Percentiles rank a stretch among this genome's conserved stretches.
Evolutionary conservation across 2,888 invertebrate genomes (phyloP).

Genomic region (Drosophila austrosaltans): DNA sequence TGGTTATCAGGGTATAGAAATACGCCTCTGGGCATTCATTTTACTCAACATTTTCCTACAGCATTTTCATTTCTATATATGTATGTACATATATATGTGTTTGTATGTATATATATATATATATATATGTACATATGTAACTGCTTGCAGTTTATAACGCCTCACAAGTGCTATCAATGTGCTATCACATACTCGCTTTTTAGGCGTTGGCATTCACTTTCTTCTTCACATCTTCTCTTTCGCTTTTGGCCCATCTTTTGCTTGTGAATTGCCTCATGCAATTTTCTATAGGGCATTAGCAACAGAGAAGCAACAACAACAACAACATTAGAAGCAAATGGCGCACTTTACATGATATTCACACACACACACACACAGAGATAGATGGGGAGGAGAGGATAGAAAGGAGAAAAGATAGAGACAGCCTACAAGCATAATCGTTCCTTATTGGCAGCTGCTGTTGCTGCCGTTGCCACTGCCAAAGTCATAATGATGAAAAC

Average conservation of each 20-base stretch:
- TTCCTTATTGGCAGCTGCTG: slow-evolving; percentile 77
- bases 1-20: background rate
- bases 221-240: background rate
- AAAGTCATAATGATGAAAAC: slow-evolving; percentile 64
- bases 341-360: slow-evolving; percentile 22
- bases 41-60: background rate
- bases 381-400: slow-evolving; percentile 12
- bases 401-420: slow-evolving; percentile 14
- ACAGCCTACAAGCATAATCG: slow-evolving; percentile 74
- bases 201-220: slow-evolving; percentile 34
- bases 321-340: slow-evolving; percentile 31
- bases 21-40: background rate
- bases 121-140: slow-evolving; percentile 44
- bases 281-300: slow-evolving; percentile 70
- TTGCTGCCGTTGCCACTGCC: slow-evolving; percentile 38
- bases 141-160: slow-evolving; percentile 78
- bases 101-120: slow-evolving; percentile 40
- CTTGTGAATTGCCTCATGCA: slow-evolving; percentile 68
- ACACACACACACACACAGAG: background rate
- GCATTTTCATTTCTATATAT: background rate
- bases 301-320: slow-evolving; percentile 39
- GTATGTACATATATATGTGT: background rate
- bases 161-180: slow-evolving; percentile 78
- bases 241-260: slow-evolving; percentile 19
- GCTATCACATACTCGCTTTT: slow-evolving; percentile 40